phyloP scores from a whole-genome alignment of 2,113 vertebrate genomes.

The Syrrhaptes paradoxus region DNA sequence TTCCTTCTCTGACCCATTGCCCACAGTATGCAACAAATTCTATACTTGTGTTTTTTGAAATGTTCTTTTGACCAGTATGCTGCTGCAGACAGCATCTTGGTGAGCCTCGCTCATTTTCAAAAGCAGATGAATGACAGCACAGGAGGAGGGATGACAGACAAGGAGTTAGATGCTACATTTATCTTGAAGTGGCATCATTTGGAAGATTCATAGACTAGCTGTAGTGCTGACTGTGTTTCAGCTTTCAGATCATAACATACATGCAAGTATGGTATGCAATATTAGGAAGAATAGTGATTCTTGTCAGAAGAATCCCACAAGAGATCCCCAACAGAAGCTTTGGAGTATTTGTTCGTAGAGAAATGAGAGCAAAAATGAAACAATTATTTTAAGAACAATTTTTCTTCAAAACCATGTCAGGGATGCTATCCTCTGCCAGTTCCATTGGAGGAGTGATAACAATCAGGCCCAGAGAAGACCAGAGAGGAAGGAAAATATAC shows the following conservation, averaged over 20 bases:
- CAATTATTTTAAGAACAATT: neutral
- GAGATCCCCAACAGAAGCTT: neutral
- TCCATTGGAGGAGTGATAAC: neutral
- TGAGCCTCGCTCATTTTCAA: neutral
- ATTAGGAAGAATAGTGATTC: neutral
- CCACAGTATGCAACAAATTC: neutral
- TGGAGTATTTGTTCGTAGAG: neutral
- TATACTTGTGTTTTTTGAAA: neutral
- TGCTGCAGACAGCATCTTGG: neutral
- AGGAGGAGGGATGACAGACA: neutral
- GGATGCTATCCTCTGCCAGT: neutral
- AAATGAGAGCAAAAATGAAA: neutral
- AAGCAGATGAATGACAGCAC: neutral
- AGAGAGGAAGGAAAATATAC: neutral
- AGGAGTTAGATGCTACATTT: neutral
- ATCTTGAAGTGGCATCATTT: neutral
- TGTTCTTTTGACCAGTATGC: neutral
- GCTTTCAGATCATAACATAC: neutral
- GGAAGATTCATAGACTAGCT: neutral
- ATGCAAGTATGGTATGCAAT: neutral
- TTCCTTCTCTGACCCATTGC: neutral
- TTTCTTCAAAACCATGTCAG: neutral
- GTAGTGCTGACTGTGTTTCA: neutral
- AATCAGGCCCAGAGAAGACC: neutral
- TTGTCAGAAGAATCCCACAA: neutral